phyloP scores from a whole-genome alignment of 2,113 vertebrate genomes.

The Corythaeola cristata region DNA sequence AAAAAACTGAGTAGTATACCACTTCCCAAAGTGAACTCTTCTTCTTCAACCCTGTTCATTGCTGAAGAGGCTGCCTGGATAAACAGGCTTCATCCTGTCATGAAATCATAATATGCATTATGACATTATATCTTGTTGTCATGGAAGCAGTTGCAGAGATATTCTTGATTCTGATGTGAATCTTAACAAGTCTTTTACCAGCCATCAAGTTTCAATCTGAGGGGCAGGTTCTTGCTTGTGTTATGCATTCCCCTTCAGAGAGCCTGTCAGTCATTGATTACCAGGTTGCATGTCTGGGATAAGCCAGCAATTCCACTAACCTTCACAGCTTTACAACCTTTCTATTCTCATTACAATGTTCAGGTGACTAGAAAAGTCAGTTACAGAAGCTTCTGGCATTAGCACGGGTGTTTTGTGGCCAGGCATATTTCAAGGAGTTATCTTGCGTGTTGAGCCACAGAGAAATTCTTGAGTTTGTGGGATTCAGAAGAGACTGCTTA shows the following conservation, averaged over 20 bases:
- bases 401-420: background rate
- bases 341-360: background rate
- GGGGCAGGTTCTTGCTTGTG: background rate
- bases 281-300: background rate
- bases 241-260: background rate
- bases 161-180: conserved; percentile 50
- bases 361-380: background rate
- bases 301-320: background rate
- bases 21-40: background rate
- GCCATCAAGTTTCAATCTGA: background rate
- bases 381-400: background rate
- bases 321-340: background rate
- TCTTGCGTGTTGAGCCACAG: background rate
- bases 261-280: conserved; percentile 28
- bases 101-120: conserved; percentile 5
- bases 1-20: background rate
- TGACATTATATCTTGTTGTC: conserved; percentile 60
- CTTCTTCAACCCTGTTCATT: background rate
- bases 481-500: background rate
- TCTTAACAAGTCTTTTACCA: conserved; percentile 51
- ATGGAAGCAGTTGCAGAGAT: conserved; percentile 30
- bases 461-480: background rate
- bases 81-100: conserved; percentile 6
- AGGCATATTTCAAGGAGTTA: background rate
- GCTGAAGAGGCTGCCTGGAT: background rate